Evolutionary conservation across 2,797 vertebrate genomes (phyloP), one percentile per base, ranked within the genome.

Genomic region (Cygnus olor): DNA sequence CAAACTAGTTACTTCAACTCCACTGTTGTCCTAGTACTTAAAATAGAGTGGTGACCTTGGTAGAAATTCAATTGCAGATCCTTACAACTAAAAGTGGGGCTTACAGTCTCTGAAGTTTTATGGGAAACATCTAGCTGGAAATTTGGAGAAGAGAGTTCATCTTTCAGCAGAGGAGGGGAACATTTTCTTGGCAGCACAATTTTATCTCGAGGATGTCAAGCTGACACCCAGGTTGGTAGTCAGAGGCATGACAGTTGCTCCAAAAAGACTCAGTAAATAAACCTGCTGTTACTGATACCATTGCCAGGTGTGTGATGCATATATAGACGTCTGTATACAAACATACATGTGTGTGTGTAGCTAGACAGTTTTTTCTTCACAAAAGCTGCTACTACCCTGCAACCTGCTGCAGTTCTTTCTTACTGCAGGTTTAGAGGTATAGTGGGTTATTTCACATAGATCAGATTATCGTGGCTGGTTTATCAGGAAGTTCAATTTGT

Each of bases 401-500:
- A 64, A 30, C 38, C 30, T 74, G 44, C 38, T 56, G n/a, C 64
- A 66, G 14, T 61, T 95, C 47, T 49, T 66, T 84, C 64, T 71
- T 73, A 7, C 10, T 88, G 53, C 36, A 64, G 21, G 22, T 85
- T 94, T 66, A 57, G 47, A 73, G 36, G 32, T 84, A 8, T 51
- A 25, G 20, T 71, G 14, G 21, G 12, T 21, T 80, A 68, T 49
- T 34, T 74, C 45, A n/a, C 27, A 42, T 58, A 0, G 0, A 25
- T 65, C 25, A 77, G 83, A 76, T 91, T 79, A 77, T 40, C 8
- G 0, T 69, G 53, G 24, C 11, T 72, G 58, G 66, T 69, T 88
- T 81, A 54, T 68, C 80, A 90, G 88, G 88, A 93, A 88, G 81
- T 93, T 94, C 78, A 88, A 71, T 66, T 78, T 90, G 61, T 90